Evolutionary conservation across 2,888 invertebrate species (phyloP).

Genomic region (Calliphora vomitoria): DNA sequence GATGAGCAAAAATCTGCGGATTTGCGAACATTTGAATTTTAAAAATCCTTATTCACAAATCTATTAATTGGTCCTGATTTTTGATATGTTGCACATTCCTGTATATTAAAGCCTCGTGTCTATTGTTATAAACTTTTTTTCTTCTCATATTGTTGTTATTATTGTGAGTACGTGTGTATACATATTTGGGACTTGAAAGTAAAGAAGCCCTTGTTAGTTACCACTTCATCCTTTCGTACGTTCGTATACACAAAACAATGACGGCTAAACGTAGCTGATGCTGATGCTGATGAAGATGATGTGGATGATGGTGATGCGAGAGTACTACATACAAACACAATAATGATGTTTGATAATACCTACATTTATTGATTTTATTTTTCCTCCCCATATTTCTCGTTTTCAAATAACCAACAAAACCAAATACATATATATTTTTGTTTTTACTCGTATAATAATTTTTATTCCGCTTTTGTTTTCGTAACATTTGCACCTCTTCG

Average conservation of each 20-base stretch:
- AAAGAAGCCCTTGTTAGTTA: conserved; percentile 44
- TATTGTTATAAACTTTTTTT: conserved; percentile 36
- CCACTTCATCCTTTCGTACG: conserved; percentile 35
- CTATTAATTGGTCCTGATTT: too few species aligned
- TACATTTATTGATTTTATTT: conserved; percentile 67
- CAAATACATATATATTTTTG: not conserved
- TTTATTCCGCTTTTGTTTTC: not conserved
- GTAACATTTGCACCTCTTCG: conserved; percentile 31
- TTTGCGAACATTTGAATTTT: too few species aligned
- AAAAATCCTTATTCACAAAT: too few species aligned
- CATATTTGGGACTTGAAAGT: conserved; percentile 13
- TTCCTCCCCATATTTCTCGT: not conserved
- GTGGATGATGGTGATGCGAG: conserved; percentile 25
- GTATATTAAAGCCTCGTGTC: conserved; percentile 38
- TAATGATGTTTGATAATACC: conserved; percentile 55
- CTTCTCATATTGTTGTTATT: conserved; percentile 10
- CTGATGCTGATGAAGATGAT: conserved; percentile 20
- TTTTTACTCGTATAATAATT: not conserved
- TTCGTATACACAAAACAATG: conserved; percentile 33
- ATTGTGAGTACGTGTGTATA: conserved; percentile 35
- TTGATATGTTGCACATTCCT: conserved; percentile 48
- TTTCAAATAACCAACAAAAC: not conserved
- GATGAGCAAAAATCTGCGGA: too few species aligned
- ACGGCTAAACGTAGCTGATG: conserved; percentile 34
- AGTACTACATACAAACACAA: conserved; percentile 7